Base-by-base conservation (phyloP, 2,888 invertebrate genomes). In the Andrena hattorfiana region DNA sequence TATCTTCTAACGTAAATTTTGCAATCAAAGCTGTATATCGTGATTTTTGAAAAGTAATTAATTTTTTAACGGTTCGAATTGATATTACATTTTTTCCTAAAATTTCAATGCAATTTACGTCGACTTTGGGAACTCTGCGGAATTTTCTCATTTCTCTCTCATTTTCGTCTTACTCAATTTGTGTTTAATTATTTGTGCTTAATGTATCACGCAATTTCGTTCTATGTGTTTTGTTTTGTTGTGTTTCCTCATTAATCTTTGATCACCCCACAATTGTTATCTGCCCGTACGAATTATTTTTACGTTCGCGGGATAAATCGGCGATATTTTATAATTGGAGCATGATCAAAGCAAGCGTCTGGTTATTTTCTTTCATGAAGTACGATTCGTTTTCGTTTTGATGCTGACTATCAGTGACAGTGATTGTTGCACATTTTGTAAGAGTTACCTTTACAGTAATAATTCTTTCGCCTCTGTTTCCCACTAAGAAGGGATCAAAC, bases 241-340 rank as follows among this genome's bases (percentile, higher is more conserved):
- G 26, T 56, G 56, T 54, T 69, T 10, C 54, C n/a, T 62, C 26
- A 69, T 81, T 75, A 71, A 71, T 77, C 23, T 48, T 56, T 60
- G 48, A 49, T 49, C 56, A 68, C 26, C 26, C 60, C 32, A 20
- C 13, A 30, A 54, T 70, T 26, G 62, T 74, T 73, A 10, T 81
- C 23, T 35, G 51, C 6, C 59, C 59, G 60, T 79, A 60, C 26
- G 6, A 67, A 60, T 60, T 66, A 54, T 74, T 59, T 66, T 81
- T 68, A 49, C 28, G 42, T 71, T 64, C 56, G n/a, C n/a, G 63
- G 32, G 56, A 6, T 35, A 56, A n/a, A 26, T 72, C 28, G 6
- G 28, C 60, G 67, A 71, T 70, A 35, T n/a, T 35, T 64, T 64
- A 42, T 23, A 64, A 72, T 83, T 81, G 68, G 68, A 76, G 81